Evolutionary conservation across 1,140 invertebrate genomes (phyloP).

Genomic region (Cyclina sinensis): DNA sequence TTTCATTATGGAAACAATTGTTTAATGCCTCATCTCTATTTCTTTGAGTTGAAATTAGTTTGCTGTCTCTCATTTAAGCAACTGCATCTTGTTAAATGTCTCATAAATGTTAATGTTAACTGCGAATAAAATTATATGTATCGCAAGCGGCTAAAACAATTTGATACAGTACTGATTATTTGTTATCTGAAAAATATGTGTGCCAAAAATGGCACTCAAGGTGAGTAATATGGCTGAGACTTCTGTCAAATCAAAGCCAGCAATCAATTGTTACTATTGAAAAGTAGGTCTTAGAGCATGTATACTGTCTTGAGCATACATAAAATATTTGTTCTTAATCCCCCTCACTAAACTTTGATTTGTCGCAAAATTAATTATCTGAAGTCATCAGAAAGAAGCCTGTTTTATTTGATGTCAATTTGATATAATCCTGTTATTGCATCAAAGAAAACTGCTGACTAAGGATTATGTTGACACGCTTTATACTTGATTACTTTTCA

Average conservation of each 20-base stretch:
- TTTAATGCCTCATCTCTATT: too few relatives aligned
- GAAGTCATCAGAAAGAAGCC: slow-evolving; percentile 19
- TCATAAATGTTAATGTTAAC: too few relatives aligned
- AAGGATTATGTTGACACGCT: slow-evolving; percentile 37
- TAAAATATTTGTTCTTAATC: neutral
- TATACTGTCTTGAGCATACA: neutral
- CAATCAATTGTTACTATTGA: neutral
- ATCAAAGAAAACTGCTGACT: slow-evolving; percentile 37
- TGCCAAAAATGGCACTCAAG: too few relatives aligned
- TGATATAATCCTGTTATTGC: slow-evolving; percentile 42
- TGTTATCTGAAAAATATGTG: too few relatives aligned
- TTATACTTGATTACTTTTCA: slow-evolving; percentile 47
- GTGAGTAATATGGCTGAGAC: neutral
- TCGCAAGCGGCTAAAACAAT: too few relatives aligned
- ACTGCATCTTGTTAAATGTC: too few relatives aligned
- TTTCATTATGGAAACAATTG: too few relatives aligned
- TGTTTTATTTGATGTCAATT: slow-evolving; percentile 46
- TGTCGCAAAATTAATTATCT: neutral
- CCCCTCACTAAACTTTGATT: neutral
- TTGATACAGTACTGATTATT: too few relatives aligned
- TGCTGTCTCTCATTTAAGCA: too few relatives aligned
- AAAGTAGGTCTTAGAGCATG: neutral
- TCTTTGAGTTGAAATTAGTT: too few relatives aligned
- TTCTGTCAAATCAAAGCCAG: neutral
- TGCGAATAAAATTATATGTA: too few relatives aligned